Percentiles rank a stretch among this genome's conserved stretches.
phyloP scores from a whole-genome alignment of 1,140 invertebrate species.

The Sinella curviseta region DNA sequence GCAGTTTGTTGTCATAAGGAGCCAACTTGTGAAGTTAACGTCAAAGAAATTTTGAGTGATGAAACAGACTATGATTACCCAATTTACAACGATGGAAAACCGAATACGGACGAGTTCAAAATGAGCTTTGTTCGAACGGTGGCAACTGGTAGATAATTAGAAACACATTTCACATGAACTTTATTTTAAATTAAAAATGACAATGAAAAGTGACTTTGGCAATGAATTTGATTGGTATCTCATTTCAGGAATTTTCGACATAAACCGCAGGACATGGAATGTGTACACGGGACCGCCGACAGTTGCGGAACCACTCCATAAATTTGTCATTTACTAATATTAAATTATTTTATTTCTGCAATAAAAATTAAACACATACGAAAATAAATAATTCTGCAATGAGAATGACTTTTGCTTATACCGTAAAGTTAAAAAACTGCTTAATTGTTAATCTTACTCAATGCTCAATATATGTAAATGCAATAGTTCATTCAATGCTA shows the following conservation, averaged over 20 bases:
- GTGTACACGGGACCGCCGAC: constrained; percentile 70
- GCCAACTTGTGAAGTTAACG: constrained; percentile 56
- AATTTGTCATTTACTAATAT: constrained; percentile 62
- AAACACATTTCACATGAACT: too few species aligned
- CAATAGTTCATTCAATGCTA: too few species aligned
- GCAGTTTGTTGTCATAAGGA: constrained; percentile 27
- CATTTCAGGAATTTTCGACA: constrained; percentile 68
- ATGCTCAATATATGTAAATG: too few species aligned
- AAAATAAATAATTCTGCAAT: too few species aligned
- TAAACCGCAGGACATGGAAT: constrained; percentile 66
- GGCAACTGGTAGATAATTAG: not conserved
- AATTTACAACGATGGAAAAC: constrained; percentile 66
- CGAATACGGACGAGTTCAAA: constrained; percentile 39
- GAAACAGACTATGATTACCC: constrained; percentile 63
- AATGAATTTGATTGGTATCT: not conserved
- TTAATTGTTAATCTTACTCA: too few species aligned
- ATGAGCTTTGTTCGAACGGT: constrained; percentile 63
- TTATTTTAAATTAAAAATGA: too few species aligned
- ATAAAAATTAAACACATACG: too few species aligned
- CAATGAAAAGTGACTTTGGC: too few species aligned
- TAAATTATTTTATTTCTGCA: too few species aligned
- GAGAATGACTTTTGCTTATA: too few species aligned
- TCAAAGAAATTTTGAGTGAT: constrained; percentile 72
- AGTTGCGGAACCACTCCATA: constrained; percentile 62
- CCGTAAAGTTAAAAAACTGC: too few species aligned